A percentile compares a stretch with the other conserved stretches of the same genome.
phyloP scores from a whole-genome alignment of 2,113 vertebrate species.

The Fulmarus glacialis region DNA sequence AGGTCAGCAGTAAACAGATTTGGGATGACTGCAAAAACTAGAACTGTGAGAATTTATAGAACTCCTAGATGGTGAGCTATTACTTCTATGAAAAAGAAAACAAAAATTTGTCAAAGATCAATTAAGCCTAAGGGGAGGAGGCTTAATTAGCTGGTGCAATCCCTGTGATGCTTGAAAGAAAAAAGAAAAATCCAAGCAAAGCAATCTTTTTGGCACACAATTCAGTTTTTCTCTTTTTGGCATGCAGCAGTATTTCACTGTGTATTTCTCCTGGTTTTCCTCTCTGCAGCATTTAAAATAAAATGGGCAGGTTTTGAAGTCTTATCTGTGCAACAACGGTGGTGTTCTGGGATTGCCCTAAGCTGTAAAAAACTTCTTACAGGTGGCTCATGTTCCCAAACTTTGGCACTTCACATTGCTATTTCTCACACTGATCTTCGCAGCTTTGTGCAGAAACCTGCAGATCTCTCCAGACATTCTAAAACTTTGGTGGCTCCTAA shows the following conservation, averaged over 20 bases:
- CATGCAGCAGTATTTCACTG: rapidly evolving
- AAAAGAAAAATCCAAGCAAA: neutral
- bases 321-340: neutral
- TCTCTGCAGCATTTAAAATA: neutral
- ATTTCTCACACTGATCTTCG: neutral
- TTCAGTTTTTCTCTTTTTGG: neutral
- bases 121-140: neutral
- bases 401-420: neutral
- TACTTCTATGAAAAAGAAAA: neutral
- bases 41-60: neutral
- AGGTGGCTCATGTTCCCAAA: rapidly evolving
- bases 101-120: neutral
- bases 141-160: neutral
- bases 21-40: neutral
- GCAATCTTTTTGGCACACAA: neutral
- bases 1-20: neutral
- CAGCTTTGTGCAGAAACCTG: rapidly evolving
- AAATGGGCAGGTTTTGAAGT: neutral
- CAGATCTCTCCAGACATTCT: neutral
- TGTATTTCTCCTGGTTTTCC: neutral
- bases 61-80: neutral
- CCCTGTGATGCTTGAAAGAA: neutral
- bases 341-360: neutral
- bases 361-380: neutral
- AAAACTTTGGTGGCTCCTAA: neutral